Evolutionary conservation across 2,113 vertebrate genomes (phyloP), one percentile per base, ranked within the genome.

Genomic region (Pelusios castaneus): DNA sequence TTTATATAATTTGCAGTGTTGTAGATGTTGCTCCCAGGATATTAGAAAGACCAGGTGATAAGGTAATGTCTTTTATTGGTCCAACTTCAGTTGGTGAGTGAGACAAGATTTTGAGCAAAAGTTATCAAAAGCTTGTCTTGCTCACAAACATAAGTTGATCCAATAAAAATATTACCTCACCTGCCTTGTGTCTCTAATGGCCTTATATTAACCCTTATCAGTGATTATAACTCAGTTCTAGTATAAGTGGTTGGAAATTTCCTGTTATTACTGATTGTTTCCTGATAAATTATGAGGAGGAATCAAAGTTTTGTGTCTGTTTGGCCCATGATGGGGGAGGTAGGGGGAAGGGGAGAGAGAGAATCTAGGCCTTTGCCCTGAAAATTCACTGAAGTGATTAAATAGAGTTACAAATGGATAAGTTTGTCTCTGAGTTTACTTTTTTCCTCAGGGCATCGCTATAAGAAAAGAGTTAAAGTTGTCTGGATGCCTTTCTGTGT

Each of bases 311-410:
- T 67, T 67, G 31, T 67, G 16, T 7, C 34, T n/a, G 14, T 67
- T 67, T 67, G 34, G 60, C 60, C 34, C 60, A n/a, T 67, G 60
- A 34, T n/a, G n/a, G n/a, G n/a, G n/a, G n/a, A n/a, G n/a, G n/a
- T n/a, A n/a, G n/a, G n/a, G n/a, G n/a, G n/a, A n/a, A n/a, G 29
- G 12, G 14, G 58, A 6, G 13, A 1, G 58, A 5, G 4, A 5
- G 13, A 19, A 67, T n/a, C 16, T n/a, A 34, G 31, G 60, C 34
- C 34, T 67, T 67, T 67, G 31, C 60, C 16, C 60, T 67, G 60
- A 67, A 3, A 67, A 67, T n/a, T n/a, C 60, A n/a, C 7, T 19
- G 4, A 67, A 67, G 60, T 17, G 60, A 67, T 67, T 1, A 67
- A 67, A 67, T 67, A 67, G 16, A n/a, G 29, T 67, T 67, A n/a